Percentiles rank a stretch among this genome's conserved stretches.
Conservation (phyloP, 2,888 invertebrate species). For the Tanaodytes sp. region DNA sequence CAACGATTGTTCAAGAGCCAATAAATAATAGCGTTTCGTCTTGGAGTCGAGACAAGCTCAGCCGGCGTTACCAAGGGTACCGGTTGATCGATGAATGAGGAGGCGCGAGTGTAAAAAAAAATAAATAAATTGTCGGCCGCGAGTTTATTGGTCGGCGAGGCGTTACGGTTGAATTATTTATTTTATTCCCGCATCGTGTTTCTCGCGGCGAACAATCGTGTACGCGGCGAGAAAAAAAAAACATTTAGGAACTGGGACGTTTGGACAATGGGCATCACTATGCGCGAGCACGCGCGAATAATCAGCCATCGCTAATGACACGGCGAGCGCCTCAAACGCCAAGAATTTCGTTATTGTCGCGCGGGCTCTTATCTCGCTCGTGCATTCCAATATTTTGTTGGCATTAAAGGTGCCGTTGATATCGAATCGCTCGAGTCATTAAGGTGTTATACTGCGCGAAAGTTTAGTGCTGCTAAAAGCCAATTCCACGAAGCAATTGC, state of each 20-base stretch:
- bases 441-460: constrained; percentile 38
- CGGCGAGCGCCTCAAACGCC: constrained; percentile 57
- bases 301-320: constrained; percentile 64
- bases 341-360: constrained; percentile 52
- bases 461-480: constrained; percentile 39
- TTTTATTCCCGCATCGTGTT: too few species aligned
- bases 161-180: too few species aligned
- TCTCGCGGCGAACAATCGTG: constrained; percentile 19
- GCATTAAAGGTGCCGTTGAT: constrained; percentile 38
- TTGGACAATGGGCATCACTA: constrained; percentile 53
- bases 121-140: too few species aligned
- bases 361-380: constrained; percentile 27
- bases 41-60: too few species aligned
- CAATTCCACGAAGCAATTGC: constrained; percentile 41
- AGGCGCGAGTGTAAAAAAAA: too few species aligned
- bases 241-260: constrained; percentile 36
- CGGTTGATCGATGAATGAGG: too few species aligned
- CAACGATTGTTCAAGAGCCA: too few species aligned
- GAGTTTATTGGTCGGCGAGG: too few species aligned
- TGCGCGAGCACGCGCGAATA: constrained; percentile 66
- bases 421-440: constrained; percentile 34
- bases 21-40: too few species aligned
- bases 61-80: too few species aligned
- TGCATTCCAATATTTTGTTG: constrained; percentile 43
- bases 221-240: constrained; percentile 13